A percentile compares a stretch with the other conserved stretches of the same genome.
Evolutionary conservation across 2,888 invertebrate species (phyloP).

Genomic region (Pachliopta kotzebuea): DNA sequence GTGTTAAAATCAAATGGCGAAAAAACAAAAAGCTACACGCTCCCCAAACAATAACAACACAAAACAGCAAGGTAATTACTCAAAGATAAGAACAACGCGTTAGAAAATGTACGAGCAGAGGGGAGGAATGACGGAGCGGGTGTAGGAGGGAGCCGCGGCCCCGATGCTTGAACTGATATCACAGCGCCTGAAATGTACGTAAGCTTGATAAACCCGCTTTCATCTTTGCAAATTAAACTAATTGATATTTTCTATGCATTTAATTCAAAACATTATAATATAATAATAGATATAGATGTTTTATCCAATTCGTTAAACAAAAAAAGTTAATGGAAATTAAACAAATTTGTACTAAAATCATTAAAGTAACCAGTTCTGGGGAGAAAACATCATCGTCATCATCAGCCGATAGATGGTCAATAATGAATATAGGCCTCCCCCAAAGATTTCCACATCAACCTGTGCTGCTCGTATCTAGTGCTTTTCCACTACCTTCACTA

Average conservation of each 20-base stretch:
- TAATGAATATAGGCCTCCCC: no score
- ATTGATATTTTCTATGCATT: conserved; percentile 14
- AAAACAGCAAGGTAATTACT: conserved; percentile 65
- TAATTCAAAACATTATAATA: no score
- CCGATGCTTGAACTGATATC: conserved; percentile 34
- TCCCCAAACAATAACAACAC: conserved; percentile 50
- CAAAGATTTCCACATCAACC: no score
- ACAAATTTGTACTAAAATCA: no score
- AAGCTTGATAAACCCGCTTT: conserved; percentile 36
- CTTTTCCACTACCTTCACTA: no score
- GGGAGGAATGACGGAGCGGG: conserved; percentile 39
- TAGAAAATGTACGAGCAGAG: conserved; percentile 53
- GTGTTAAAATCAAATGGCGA: conserved; percentile 22
- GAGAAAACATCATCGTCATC: no score
- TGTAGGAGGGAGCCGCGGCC: conserved; percentile 28
- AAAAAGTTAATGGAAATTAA: no score
- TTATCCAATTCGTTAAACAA: no score
- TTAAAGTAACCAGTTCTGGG: no score
- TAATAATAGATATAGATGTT: no score
- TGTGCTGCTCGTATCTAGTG: no score
- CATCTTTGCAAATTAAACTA: conserved; percentile 29
- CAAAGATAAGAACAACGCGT: conserved; percentile 65
- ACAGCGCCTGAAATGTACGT: conserved; percentile 37
- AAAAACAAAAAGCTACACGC: conserved; percentile 47
- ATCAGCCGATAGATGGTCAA: no score